A percentile compares a stretch with the other conserved stretches of the same genome.
Conservation (phyloP, 2,113 vertebrate genomes). For the Pluvialis apricaria region DNA sequence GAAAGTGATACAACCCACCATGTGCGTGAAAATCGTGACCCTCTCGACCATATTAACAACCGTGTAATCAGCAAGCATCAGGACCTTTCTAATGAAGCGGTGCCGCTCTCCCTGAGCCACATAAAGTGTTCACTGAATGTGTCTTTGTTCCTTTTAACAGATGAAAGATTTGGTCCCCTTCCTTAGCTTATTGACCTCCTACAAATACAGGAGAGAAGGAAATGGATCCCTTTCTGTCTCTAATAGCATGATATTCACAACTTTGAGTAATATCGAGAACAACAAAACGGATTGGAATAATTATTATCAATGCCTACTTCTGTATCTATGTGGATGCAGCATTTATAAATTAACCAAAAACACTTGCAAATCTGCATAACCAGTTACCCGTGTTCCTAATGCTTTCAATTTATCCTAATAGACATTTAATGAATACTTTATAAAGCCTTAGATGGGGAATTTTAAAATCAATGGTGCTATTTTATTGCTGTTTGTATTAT, state of each 20-base stretch:
- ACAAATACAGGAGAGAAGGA: background rate
- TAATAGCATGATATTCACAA: background rate
- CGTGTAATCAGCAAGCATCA: slow-evolving; percentile 7
- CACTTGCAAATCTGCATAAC: slow-evolving; percentile 64
- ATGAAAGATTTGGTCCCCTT: background rate
- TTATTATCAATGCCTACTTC: background rate
- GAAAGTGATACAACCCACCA: background rate
- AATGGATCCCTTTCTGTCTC: background rate
- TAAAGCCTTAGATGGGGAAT: slow-evolving; percentile 67
- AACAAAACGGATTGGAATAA: background rate
- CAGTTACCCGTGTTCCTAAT: slow-evolving; percentile 54
- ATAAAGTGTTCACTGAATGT: background rate
- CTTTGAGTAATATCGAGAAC: background rate
- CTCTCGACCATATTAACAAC: background rate
- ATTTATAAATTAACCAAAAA: slow-evolving; percentile 65
- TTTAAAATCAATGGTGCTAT: slow-evolving; percentile 73
- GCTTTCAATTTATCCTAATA: slow-evolving; percentile 76
- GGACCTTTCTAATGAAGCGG: background rate
- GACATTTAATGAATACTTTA: slow-evolving; percentile 76
- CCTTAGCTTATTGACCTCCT: background rate
- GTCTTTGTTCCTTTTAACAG: slow-evolving; percentile 2
- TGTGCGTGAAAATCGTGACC: background rate
- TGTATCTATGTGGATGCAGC: background rate
- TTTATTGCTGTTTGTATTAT: slow-evolving; percentile 69
- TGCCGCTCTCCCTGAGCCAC: background rate